A percentile compares a stretch with the other conserved stretches of the same genome.
phyloP scores from a whole-genome alignment of 1,140 invertebrate genomes.

The Drosophila pseudoananassae region DNA sequence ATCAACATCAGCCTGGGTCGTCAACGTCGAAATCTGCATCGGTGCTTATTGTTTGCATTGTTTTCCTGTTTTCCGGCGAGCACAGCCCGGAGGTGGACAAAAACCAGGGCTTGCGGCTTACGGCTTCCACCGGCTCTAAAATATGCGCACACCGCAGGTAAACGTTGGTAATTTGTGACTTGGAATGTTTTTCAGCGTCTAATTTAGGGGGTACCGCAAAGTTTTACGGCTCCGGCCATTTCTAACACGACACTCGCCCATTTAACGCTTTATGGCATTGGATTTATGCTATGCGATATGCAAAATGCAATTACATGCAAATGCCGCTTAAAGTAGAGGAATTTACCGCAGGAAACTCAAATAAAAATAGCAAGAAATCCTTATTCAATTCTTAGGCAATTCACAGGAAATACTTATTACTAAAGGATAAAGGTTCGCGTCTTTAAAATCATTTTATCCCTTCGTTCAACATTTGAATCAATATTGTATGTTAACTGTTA shows the following conservation, averaged over 20 bases:
- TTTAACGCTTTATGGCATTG: conserved; percentile 57
- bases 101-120: conserved; percentile 27
- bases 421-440: no score
- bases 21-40: conserved; percentile 47
- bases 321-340: conserved; percentile 32
- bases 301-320: conserved; percentile 64
- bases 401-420: not conserved
- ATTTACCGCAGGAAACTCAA: conserved; percentile 65
- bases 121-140: conserved; percentile 41
- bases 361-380: conserved; percentile 31
- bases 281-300: conserved; percentile 63
- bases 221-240: conserved; percentile 37
- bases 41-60: conserved; percentile 62
- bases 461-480: not conserved
- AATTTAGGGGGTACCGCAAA: conserved; percentile 25
- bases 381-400: conserved; percentile 4
- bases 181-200: conserved; percentile 50
- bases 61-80: conserved; percentile 37
- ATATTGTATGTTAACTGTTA: no score
- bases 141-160: conserved; percentile 71
- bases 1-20: conserved; percentile 69
- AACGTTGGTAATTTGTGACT: conserved; percentile 77
- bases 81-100: conserved; percentile 39
- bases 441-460: no score
- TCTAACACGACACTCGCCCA: conserved; percentile 58